These are phyloP conservation scores for Aleiodes leptofemur DNA, from an alignment of 2,888 invertebrate species.

Conservation along the genomic window DNA sequence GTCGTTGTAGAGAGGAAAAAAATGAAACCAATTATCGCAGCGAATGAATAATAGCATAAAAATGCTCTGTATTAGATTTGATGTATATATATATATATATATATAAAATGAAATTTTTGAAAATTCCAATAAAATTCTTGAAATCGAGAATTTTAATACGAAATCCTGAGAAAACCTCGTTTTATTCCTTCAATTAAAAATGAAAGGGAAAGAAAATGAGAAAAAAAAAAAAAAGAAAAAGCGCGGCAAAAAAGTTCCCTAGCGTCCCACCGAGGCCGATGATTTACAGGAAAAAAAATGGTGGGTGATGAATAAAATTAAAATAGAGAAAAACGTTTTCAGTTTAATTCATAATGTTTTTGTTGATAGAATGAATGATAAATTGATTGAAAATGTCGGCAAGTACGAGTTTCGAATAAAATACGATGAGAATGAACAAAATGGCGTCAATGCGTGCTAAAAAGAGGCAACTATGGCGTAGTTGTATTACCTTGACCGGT, in stretches of 20 bases:
- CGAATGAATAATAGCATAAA: neutral
- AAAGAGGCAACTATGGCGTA: slow-evolving; percentile 40
- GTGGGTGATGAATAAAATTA: neutral
- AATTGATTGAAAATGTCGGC: neutral
- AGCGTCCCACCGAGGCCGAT: neutral
- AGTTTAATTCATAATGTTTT: neutral
- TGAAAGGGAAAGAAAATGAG: neutral
- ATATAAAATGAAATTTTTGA: neutral
- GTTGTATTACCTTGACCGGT: slow-evolving; percentile 82
- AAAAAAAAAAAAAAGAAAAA: neutral
- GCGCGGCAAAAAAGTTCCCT: slow-evolving; percentile 26
- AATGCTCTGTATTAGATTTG: too few species aligned
- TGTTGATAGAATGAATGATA: neutral
- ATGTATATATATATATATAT: too few species aligned
- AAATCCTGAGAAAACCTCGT: neutral
- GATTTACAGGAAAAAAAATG: neutral
- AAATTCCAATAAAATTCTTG: too few species aligned
- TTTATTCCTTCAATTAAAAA: neutral
- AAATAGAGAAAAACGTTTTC: neutral
- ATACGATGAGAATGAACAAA: slow-evolving; percentile 57
- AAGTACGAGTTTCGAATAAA: neutral
- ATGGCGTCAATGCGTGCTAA: slow-evolving; percentile 63
- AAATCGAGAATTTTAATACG: neutral
- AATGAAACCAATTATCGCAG: neutral
- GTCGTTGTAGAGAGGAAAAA: neutral